Conservation (phyloP, 2,797 vertebrate genomes). For the Pangasius mekongensis region DNA sequence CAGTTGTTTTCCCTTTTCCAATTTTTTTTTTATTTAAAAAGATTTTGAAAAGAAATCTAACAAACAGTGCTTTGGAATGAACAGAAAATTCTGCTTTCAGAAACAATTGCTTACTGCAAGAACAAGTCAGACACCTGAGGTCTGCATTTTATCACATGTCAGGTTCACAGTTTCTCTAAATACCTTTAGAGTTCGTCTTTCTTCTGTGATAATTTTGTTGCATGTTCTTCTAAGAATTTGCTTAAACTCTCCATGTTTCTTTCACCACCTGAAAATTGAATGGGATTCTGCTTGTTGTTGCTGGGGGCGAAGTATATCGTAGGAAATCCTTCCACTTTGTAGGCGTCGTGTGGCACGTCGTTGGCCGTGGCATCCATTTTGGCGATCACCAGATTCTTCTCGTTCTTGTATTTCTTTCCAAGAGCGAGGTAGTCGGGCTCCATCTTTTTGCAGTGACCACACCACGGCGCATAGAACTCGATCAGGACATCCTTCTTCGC, state of each 20-base stretch:
- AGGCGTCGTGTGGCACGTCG: conserved; percentile 82
- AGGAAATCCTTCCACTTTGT: conserved; percentile 94
- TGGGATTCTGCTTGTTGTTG: conserved; percentile 85
- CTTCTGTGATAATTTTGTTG: conserved; percentile 78
- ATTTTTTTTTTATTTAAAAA: conserved; percentile 78
- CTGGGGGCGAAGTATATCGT: conserved; percentile 93
- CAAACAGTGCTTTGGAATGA: conserved; percentile 74
- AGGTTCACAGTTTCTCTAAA: conserved; percentile 63
- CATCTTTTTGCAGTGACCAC: conserved; percentile 94
- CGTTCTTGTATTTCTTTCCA: conserved; percentile 90
- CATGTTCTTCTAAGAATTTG: conserved; percentile 91
- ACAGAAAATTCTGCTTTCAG: conserved; percentile 70
- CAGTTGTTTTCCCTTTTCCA: conserved; percentile 21
- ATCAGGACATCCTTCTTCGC: conserved; percentile 89
- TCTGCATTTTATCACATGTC: conserved; percentile 46
- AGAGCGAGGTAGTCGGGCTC: conserved; percentile 88
- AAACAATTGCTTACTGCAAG: conserved; percentile 66
- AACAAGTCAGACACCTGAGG: conserved; percentile 65
- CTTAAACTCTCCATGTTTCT: conserved; percentile 89
- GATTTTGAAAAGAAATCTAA: conserved; percentile 61
- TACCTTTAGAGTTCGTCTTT: conserved; percentile 87
- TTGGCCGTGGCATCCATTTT: conserved; percentile 97
- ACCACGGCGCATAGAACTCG: conserved; percentile 97
- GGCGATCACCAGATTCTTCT: conserved; percentile 90
- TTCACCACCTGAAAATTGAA: conserved; percentile 87